phyloP scores from a whole-genome alignment of 2,797 vertebrate species.

The Pyrocephalus nanus region DNA sequence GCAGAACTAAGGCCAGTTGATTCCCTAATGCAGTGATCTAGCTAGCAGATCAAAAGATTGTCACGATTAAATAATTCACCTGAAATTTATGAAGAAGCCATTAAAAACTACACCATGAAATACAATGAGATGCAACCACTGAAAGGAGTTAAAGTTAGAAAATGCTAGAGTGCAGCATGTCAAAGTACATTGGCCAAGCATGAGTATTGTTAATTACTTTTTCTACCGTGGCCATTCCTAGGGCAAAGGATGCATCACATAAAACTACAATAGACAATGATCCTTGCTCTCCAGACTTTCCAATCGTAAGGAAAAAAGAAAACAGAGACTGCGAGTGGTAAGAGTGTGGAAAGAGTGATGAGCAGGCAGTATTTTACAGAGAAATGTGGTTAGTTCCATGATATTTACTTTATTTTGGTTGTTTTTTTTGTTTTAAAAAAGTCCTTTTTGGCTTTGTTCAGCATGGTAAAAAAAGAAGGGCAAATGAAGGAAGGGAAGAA shows the following conservation, averaged over 20 bases:
- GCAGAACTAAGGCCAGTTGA: neutral
- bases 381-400: neutral
- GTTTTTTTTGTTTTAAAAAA: neutral
- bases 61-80: neutral
- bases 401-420: neutral
- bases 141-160: slow-evolving; percentile 34
- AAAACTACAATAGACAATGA: neutral
- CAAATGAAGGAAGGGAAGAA: neutral
- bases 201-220: slow-evolving; percentile 3
- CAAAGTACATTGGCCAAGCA: neutral
- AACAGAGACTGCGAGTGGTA: slow-evolving; percentile 12
- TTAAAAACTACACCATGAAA: slow-evolving; percentile 53
- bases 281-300: slow-evolving; percentile 7
- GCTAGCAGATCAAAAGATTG: slow-evolving; percentile 3
- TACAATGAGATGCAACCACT: slow-evolving; percentile 27
- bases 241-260: neutral
- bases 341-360: neutral
- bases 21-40: neutral
- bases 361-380: neutral
- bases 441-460: neutral
- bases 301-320: slow-evolving; percentile 25
- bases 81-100: slow-evolving; percentile 31
- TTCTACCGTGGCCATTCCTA: neutral
- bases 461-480: neutral
- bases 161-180: slow-evolving; percentile 4